These are phyloP conservation scores for Syrista parreyssii DNA, from an alignment of 2,888 invertebrate species.

Conservation along the genomic window DNA sequence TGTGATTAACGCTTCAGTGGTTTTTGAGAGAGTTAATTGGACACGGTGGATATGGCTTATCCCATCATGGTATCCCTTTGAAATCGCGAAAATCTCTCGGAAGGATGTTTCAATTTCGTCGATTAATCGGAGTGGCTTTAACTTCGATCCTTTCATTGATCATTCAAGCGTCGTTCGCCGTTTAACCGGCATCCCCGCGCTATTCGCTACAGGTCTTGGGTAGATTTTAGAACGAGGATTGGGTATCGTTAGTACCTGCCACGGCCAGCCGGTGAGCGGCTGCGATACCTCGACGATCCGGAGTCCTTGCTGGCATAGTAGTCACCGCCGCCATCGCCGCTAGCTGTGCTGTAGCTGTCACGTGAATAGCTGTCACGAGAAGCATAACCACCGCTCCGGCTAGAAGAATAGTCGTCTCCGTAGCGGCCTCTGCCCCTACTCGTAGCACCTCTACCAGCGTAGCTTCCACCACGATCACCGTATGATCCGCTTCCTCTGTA, in stretches of 20 bases:
- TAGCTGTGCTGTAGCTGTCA: constrained; percentile 56
- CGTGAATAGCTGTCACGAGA: constrained; percentile 59
- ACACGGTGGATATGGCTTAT: background rate
- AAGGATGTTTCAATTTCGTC: constrained; percentile 15
- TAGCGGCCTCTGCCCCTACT: constrained; percentile 60
- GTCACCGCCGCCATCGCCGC: constrained; percentile 52
- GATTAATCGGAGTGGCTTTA: constrained; percentile 17
- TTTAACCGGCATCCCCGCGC: background rate
- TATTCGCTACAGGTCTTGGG: background rate
- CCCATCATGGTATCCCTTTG: background rate
- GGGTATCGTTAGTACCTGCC: constrained; percentile 66
- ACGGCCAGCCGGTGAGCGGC: constrained; percentile 69
- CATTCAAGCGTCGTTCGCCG: constrained; percentile 2
- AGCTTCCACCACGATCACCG: constrained; percentile 67
- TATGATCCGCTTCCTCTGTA: constrained; percentile 66
- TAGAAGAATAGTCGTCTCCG: constrained; percentile 60
- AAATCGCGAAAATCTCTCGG: constrained; percentile 1
- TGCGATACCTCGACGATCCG: constrained; percentile 67
- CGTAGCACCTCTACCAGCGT: constrained; percentile 60
- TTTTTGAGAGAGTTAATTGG: background rate
- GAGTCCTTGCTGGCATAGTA: constrained; percentile 65
- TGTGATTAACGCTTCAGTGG: background rate
- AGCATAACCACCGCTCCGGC: constrained; percentile 60
- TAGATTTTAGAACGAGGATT: constrained; percentile 36
- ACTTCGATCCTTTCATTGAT: background rate